Base-by-base conservation (phyloP, 2,888 invertebrate genomes). In the Philaethria dido region DNA sequence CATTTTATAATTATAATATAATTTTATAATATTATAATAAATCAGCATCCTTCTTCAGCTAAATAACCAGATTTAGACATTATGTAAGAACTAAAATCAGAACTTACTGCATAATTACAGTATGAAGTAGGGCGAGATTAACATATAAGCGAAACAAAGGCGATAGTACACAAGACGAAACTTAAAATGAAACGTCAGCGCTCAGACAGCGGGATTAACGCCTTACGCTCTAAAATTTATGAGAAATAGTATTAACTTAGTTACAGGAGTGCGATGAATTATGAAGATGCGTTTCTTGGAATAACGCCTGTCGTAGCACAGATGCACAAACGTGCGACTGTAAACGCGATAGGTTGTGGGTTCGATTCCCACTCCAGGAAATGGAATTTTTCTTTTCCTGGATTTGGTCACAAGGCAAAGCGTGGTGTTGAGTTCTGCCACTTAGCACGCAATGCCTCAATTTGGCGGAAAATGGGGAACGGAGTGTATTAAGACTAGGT, bases 161-260 rank as follows among this genome's bases (percentile, higher is more conserved):
- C 59, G 33, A 42, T 59, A 48, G 47, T 62, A 48, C 61, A 52
- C 62, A 52, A 54, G 66, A 55, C 54, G 63, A 52, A 63, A 63
- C 44, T 67, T 67, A 63, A 67, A 67, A 67, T 63, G 67, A 67
- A 67, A 67, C 52, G 67, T 67, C 67, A 59, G 67, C 44, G 60
- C 16, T 25, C 48, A 59, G 67, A 57, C 57, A n/a, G 45, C 50
- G 59, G 59, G 63, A 63, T 67, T 67, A 67, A 59, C 20, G 59
- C 50, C 59, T 60, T 39, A 45, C 33, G 63, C 59, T 67, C 63
- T 52, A 50, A 67, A 62, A 64, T 63, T 68, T 68, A 70, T 65
- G 65, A 70, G 70, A 54, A 60, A 62, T 63, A 54, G 62, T 20
- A 59, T 69, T 63, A 62, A 62, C 62, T 66, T 61, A 60, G 65